Conservation (phyloP, 2,113 vertebrate genomes). For the Misgurnus anguillicaudatus region DNA sequence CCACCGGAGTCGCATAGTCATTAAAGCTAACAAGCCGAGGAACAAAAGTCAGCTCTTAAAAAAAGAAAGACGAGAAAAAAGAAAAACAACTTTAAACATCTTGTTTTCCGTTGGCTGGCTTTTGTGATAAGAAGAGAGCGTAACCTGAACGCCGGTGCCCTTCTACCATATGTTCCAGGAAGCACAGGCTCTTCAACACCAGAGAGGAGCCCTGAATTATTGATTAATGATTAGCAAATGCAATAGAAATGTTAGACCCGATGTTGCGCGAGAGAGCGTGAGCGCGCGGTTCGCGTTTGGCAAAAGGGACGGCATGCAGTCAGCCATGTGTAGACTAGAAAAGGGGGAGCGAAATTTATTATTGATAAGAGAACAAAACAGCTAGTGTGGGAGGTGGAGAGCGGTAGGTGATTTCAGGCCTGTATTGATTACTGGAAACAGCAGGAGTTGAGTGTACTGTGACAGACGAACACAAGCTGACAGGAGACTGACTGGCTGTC, state of each 20-base stretch:
- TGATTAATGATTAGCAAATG: slow-evolving; percentile 99
- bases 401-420: slow-evolving; percentile 92
- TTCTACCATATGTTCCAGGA: slow-evolving; percentile 89
- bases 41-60: slow-evolving; percentile 62
- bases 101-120: slow-evolving; percentile 71
- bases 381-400: slow-evolving; percentile 88
- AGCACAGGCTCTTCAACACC: slow-evolving; percentile 86
- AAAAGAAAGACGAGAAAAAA: slow-evolving; percentile 41
- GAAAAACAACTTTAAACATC: slow-evolving; percentile 72
- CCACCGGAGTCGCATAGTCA: slow-evolving; percentile 59
- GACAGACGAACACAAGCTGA: slow-evolving; percentile 83
- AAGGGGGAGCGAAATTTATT: slow-evolving; percentile 81
- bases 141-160: slow-evolving; percentile 75
- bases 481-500: slow-evolving; percentile 77
- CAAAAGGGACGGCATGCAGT: slow-evolving; percentile 7
- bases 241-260: slow-evolving; percentile 96
- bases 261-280: slow-evolving; percentile 53
- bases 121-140: slow-evolving; percentile 76
- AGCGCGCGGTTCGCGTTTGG: slow-evolving; percentile 44
- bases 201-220: slow-evolving; percentile 88
- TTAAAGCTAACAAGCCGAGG: slow-evolving; percentile 62
- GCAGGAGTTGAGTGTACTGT: slow-evolving; percentile 92
- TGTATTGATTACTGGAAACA: slow-evolving; percentile 97
- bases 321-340: slow-evolving; percentile 57
- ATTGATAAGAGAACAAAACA: slow-evolving; percentile 99